Percentiles rank a stretch among this genome's conserved stretches.
Conservation (phyloP, 2,113 vertebrate genomes). For the Bos indicus region DNA sequence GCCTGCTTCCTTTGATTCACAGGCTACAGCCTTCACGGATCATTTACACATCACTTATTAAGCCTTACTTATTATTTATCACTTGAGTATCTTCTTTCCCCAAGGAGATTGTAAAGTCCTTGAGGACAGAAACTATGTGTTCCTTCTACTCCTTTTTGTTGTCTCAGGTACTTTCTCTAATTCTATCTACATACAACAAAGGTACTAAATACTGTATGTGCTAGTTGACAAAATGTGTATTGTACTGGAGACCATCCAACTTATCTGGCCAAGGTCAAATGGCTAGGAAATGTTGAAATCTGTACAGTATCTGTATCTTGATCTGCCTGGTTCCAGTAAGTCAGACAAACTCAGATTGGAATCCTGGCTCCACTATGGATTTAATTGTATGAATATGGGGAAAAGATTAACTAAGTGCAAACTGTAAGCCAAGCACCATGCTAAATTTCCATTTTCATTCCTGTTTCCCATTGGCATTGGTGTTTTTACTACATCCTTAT, state of each 20-base stretch:
- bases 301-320: neutral
- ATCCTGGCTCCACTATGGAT: neutral
- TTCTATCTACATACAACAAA: neutral
- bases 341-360: neutral
- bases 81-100: neutral
- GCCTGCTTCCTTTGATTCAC: slow-evolving; percentile 10
- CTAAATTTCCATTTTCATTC: neutral
- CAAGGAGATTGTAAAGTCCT: neutral
- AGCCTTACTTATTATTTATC: slow-evolving; percentile 31
- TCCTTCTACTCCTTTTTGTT: neutral
- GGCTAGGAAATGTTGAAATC: neutral
- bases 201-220: neutral
- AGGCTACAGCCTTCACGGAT: neutral
- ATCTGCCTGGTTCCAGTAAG: neutral
- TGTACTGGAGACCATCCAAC: neutral
- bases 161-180: neutral
- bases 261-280: neutral
- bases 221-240: neutral
- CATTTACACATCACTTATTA: slow-evolving; percentile 41
- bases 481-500: neutral
- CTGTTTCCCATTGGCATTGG: neutral
- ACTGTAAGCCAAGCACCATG: neutral
- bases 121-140: neutral
- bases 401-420: neutral
- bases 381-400: neutral